Evolutionary conservation across 2,888 invertebrate genomes (phyloP), one percentile per base, ranked within the genome.

Genomic region (Metalampra italica): DNA sequence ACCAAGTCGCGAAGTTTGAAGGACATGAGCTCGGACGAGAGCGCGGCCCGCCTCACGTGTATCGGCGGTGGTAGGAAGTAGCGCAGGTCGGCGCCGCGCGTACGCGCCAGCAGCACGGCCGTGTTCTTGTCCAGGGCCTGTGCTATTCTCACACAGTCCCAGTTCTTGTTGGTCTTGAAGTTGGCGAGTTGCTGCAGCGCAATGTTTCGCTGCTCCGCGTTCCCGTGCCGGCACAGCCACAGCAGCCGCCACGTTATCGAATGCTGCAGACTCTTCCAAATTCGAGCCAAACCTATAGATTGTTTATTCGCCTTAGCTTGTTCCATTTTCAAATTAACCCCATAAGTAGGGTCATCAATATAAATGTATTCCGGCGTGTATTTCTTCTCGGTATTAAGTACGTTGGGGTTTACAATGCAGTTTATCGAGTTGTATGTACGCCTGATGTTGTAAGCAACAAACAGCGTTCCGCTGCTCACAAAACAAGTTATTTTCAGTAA

Each of bases 51-150:
- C 8, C 88, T 71, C 0, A 89, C 82, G 52, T 88, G 84, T 41
- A 91, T 81, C 0, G 93, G 93, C 4, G 95, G 93, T 8, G 93
- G 93, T 37, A 94, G 76, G 69, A 97, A 96, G 74, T 95, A 94
- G 46, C 94, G 90, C 11, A 91, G 78, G 78, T 96, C 94, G 2
- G 92, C 93, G 38, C 92, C 92, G 37, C 85, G 78, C 1, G 93
- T 92, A 59, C 96, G 90, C 0, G 97, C 96, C 45, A 97, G 85
- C 1, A 94, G 92, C 0, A 96, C 92, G 1, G 95, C 94, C 0
- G 96, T 96, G 58, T 91, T 90, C 42, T 92, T 91, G 82, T 96
- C 94, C 60, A 95, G 91, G 56, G 94, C 93, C 80, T 96, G 95
- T 5, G 97, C 95, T 52, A 97, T 90, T 64, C 94, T 93, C 46